Conservation (phyloP, 2,113 vertebrate species). For the Microtus montanus region DNA sequence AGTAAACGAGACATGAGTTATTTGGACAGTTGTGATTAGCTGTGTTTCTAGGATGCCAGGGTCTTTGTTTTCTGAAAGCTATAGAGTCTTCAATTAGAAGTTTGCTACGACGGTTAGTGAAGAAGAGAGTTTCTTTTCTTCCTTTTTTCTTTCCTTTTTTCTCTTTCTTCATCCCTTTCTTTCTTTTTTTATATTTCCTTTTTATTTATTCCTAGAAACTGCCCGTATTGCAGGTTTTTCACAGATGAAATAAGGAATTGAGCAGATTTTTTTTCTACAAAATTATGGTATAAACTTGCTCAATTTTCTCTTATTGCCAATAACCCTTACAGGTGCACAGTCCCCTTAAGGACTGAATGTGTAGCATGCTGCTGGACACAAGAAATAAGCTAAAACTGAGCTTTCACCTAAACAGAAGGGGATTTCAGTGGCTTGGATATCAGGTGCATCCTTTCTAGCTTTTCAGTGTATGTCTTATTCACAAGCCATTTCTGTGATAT, state of each 20-base stretch:
- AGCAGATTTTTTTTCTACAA: constrained; percentile 97
- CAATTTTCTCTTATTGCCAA: constrained; percentile 98
- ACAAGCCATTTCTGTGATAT: background rate
- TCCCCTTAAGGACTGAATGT: constrained; percentile 93
- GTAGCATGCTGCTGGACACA: constrained; percentile 81
- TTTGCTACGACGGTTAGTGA: background rate
- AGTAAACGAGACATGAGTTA: constrained; percentile 38
- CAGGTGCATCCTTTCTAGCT: background rate
- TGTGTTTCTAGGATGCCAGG: background rate
- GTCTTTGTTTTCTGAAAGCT: constrained; percentile 51
- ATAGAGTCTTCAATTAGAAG: background rate
- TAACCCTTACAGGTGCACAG: constrained; percentile 96
- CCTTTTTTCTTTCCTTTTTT: too few relatives aligned
- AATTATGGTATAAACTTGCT: constrained; percentile 93
- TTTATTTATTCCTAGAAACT: constrained; percentile 95
- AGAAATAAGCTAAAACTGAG: constrained; percentile 81
- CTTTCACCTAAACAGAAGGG: constrained; percentile 72
- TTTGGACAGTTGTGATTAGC: constrained; percentile 33
- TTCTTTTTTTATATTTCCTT: constrained; percentile 87
- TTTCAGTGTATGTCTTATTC: background rate
- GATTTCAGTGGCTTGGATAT: background rate
- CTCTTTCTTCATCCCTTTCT: too few relatives aligned
- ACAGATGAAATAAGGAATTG: constrained; percentile 94
- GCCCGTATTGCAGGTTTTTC: constrained; percentile 92
- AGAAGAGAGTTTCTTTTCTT: too few relatives aligned